These are phyloP conservation scores for Aphelinus certus DNA, from an alignment of 1,140 invertebrate genomes.

Conservation along the genomic window DNA sequence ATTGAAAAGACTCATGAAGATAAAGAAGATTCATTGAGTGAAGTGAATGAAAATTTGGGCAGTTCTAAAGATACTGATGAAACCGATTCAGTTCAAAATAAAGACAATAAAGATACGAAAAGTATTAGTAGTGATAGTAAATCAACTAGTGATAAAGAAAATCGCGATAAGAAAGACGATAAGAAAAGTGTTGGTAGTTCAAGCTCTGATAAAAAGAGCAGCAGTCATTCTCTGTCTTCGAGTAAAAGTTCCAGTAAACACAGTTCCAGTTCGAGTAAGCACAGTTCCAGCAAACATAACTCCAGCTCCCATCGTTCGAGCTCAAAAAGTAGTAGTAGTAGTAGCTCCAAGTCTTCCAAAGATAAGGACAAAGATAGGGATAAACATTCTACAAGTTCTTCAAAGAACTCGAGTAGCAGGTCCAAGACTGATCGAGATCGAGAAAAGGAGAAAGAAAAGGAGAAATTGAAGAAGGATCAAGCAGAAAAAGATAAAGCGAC, in stretches of 20 bases:
- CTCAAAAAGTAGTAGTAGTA: conserved; percentile 50
- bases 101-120: conserved; percentile 51
- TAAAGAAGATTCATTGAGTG: conserved; percentile 40
- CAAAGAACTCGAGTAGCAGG: conserved; percentile 53
- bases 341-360: conserved; percentile 58
- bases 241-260: conserved; percentile 68
- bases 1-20: conserved; percentile 48
- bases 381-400: conserved; percentile 55
- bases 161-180: conserved; percentile 60
- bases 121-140: conserved; percentile 53
- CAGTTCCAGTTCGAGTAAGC: conserved; percentile 57
- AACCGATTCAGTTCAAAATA: conserved; percentile 56
- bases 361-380: conserved; percentile 62
- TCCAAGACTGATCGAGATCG: conserved; percentile 60
- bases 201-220: conserved; percentile 62
- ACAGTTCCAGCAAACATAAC: conserved; percentile 52
- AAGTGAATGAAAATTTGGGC: conserved; percentile 10
- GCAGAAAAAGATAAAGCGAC: conserved; percentile 76
- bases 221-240: conserved; percentile 66
- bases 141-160: conserved; percentile 60
- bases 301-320: conserved; percentile 62
- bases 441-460: conserved; percentile 64
- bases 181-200: conserved; percentile 55
- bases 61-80: conserved; percentile 41
- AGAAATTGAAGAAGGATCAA: conserved; percentile 66